Percentiles rank a stretch among this genome's conserved stretches.
These are phyloP conservation scores for Clamator glandarius DNA, from an alignment of 2,797 vertebrate genomes.

Conservation along the genomic window DNA sequence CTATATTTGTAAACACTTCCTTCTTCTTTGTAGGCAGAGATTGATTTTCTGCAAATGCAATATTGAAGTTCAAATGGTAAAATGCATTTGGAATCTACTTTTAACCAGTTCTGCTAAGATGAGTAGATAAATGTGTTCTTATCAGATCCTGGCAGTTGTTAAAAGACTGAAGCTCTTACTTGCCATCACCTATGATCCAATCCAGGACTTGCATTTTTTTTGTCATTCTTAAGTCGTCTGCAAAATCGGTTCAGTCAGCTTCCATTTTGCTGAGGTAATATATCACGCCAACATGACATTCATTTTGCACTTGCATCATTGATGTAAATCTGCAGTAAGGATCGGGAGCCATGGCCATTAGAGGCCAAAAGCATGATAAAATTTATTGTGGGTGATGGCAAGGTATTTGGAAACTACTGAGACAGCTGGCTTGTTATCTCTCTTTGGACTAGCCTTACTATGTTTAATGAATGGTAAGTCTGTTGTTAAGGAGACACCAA, in stretches of 20 bases:
- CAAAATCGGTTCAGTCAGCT: background rate
- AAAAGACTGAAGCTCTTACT: background rate
- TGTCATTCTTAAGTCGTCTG: background rate
- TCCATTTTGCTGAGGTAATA: background rate
- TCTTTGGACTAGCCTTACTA: constrained; percentile 36
- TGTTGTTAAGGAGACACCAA: constrained; percentile 21
- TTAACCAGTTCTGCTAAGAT: background rate
- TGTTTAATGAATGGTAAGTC: constrained; percentile 37
- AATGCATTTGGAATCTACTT: background rate
- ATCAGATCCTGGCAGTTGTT: background rate
- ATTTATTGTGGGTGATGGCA: constrained; percentile 11
- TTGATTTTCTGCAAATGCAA: background rate
- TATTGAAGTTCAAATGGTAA: background rate
- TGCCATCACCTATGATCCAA: background rate
- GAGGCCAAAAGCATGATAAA: background rate
- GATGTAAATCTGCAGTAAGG: background rate
- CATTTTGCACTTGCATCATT: background rate
- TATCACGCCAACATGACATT: background rate
- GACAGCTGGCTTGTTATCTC: constrained; percentile 30
- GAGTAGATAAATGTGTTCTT: background rate
- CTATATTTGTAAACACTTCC: background rate
- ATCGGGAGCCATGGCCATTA: background rate
- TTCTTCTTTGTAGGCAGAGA: background rate
- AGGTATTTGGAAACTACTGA: constrained; percentile 28
- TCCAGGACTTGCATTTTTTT: background rate